These are phyloP conservation scores for Odocoileus hemionus DNA, from an alignment of 2,113 vertebrate genomes.

Conservation along the genomic window DNA sequence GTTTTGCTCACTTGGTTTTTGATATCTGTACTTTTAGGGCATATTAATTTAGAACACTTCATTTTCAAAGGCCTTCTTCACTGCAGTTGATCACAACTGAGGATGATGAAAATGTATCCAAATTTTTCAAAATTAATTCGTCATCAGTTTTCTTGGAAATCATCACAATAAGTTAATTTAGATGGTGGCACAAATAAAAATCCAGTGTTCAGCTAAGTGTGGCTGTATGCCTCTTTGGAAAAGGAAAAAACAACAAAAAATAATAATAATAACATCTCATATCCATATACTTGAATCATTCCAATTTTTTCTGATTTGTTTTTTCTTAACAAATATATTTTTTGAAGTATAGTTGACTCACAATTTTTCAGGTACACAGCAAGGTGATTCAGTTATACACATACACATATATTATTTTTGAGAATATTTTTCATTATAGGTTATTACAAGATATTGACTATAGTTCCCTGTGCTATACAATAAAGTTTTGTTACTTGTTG, in stretches of 20 bases:
- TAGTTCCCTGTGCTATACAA: background rate
- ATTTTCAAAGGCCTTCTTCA: conserved; percentile 35
- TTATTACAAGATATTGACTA: background rate
- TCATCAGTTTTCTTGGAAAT: conserved; percentile 38
- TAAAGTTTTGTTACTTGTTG: background rate
- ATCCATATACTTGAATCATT: background rate
- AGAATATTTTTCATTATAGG: background rate
- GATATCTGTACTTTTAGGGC: conserved; percentile 27
- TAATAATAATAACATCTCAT: background rate
- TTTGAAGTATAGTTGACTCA: background rate
- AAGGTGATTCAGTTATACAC: background rate
- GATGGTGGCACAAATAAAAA: conserved; percentile 29
- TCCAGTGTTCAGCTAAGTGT: background rate
- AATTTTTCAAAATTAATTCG: conserved; percentile 51
- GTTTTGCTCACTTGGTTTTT: background rate
- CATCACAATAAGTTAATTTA: conserved; percentile 34
- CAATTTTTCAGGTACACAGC: background rate
- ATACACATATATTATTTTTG: background rate
- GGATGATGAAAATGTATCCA: conserved; percentile 38
- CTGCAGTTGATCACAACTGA: background rate
- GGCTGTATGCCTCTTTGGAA: background rate
- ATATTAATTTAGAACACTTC: conserved; percentile 34
- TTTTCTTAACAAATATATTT: background rate
- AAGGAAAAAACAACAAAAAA: background rate
- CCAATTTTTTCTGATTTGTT: background rate